phyloP scores from a whole-genome alignment of 1,140 invertebrate genomes.

The Goniozus legneri region DNA sequence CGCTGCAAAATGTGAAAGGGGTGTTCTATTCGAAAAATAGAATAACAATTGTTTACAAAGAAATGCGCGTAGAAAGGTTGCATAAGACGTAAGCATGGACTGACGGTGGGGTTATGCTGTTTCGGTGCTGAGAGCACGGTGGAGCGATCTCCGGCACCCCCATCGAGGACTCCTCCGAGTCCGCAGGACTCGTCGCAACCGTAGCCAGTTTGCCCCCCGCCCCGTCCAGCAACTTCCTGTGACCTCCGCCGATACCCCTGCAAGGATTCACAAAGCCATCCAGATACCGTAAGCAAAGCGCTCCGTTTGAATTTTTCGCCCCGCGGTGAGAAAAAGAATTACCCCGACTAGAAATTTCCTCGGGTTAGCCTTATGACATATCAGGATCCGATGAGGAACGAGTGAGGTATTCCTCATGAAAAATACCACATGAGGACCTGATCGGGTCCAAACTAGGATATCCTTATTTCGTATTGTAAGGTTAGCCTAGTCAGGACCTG shows the following conservation, averaged over 20 bases:
- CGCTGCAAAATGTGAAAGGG: too few species aligned
- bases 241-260: slow-evolving; percentile 55
- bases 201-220: slow-evolving; percentile 56
- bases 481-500: too few species aligned
- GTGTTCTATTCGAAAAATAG: too few species aligned
- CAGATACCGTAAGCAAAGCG: slow-evolving; percentile 38
- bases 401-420: too few species aligned
- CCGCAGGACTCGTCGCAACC: slow-evolving; percentile 53
- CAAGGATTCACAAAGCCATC: slow-evolving; percentile 47
- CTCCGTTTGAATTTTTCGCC: background rate
- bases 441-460: background rate
- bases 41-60: too few species aligned
- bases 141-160: slow-evolving; percentile 42
- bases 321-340: too few species aligned
- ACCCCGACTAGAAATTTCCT: background rate
- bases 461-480: too few species aligned
- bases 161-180: slow-evolving; percentile 48
- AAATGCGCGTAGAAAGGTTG: background rate
- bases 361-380: too few species aligned
- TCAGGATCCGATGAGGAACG: too few species aligned
- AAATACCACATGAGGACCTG: too few species aligned
- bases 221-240: slow-evolving; percentile 58
- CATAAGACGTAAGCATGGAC: slow-evolving; percentile 44
- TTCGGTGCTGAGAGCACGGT: slow-evolving; percentile 46
- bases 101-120: slow-evolving; percentile 55